Evolutionary conservation across 2,888 invertebrate species (phyloP).

Genomic region (Apotomis turbidana): DNA sequence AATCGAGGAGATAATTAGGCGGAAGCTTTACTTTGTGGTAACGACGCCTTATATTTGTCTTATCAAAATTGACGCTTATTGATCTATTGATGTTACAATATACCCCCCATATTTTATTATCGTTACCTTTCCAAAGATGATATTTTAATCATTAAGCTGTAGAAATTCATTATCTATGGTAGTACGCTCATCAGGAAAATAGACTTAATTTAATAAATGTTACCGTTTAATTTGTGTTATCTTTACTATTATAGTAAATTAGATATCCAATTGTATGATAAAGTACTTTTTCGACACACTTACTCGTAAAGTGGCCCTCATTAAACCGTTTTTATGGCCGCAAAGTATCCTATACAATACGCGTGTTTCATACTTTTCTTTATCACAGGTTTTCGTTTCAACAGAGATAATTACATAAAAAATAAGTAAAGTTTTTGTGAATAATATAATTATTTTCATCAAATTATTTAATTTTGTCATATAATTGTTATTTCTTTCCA

Average conservation of each 20-base stretch:
- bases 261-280: slow-evolving; percentile 21
- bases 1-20: slow-evolving; percentile 42
- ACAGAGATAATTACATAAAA: too few relatives aligned
- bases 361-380: too few relatives aligned
- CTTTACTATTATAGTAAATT: slow-evolving; percentile 17
- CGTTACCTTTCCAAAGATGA: slow-evolving; percentile 23
- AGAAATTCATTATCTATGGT: slow-evolving; percentile 3
- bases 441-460: too few relatives aligned
- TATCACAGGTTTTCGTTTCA: too few relatives aligned
- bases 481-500: too few relatives aligned
- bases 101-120: slow-evolving; percentile 24
- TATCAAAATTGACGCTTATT: slow-evolving; percentile 37
- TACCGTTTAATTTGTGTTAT: not conserved
- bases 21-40: slow-evolving; percentile 33
- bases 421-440: too few relatives aligned
- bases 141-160: not conserved
- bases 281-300: slow-evolving; percentile 14
- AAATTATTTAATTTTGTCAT: too few relatives aligned
- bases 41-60: slow-evolving; percentile 36
- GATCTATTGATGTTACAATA: slow-evolving; percentile 31
- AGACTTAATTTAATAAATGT: not conserved
- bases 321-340: too few relatives aligned
- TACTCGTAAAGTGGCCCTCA: too few relatives aligned
- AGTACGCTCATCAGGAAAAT: not conserved
- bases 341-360: too few relatives aligned